A percentile compares a stretch with the other conserved stretches of the same genome.
Evolutionary conservation across 1,140 invertebrate genomes (phyloP).

Genomic region (Paramacrobiotus metropolitanus): DNA sequence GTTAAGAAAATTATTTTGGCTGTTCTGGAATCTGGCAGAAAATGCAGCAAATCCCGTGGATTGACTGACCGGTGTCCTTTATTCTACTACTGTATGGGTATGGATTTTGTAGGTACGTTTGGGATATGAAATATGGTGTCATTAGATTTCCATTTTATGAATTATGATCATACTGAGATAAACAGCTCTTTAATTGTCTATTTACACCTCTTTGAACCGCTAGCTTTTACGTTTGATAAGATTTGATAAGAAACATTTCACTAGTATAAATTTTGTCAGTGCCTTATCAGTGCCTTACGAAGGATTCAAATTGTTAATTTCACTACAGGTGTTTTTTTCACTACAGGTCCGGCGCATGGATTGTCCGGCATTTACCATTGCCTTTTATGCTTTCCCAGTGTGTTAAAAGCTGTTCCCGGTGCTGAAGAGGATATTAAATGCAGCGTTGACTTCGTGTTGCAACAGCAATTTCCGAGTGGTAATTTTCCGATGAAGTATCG

Average conservation of each 20-base stretch:
- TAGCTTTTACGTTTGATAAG: no score
- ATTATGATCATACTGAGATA: no score
- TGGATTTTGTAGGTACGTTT: conserved; percentile 42
- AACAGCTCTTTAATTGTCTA: no score
- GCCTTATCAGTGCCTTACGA: no score
- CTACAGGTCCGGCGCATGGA: conserved; percentile 48
- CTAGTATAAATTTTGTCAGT: no score
- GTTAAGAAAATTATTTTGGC: conserved; percentile 33
- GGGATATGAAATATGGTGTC: neutral
- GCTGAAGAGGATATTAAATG: conserved; percentile 29
- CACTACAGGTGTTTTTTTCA: conserved; percentile 5
- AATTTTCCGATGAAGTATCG: conserved; percentile 55
- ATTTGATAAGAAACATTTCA: no score
- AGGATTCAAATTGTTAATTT: conserved; percentile 7
- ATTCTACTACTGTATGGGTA: conserved; percentile 64
- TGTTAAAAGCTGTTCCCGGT: conserved; percentile 28
- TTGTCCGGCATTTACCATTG: conserved; percentile 34
- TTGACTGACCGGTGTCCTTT: conserved; percentile 34
- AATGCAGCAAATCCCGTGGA: conserved; percentile 33
- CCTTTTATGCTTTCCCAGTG: conserved; percentile 36
- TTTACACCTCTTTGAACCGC: no score
- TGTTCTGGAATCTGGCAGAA: conserved; percentile 40
- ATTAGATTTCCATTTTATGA: neutral
- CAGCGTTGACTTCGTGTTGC: conserved; percentile 34
- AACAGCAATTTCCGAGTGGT: conserved; percentile 36